Conservation (phyloP, 1,140 invertebrate species). For the Drosophila nebulosa region DNA sequence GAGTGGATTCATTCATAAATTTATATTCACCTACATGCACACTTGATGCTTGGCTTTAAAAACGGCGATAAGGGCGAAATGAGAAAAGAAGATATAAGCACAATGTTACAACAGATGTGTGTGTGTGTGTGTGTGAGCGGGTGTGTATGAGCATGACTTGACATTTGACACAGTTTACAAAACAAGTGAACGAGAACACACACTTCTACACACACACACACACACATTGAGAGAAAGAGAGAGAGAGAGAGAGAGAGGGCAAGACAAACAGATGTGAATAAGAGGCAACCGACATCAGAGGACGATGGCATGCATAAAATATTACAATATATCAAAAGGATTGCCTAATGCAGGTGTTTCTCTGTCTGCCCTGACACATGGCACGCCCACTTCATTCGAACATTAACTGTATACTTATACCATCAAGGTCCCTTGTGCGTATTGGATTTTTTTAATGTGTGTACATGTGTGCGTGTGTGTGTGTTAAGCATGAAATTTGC, state of each 20-base stretch:
- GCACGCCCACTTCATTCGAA: neutral
- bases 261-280: conserved; percentile 1
- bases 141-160: conserved; percentile 35
- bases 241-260: no score
- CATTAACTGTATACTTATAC: neutral
- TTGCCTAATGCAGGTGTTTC: conserved; percentile 50
- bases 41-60: neutral
- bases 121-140: conserved; percentile 7
- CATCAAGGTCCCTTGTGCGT: neutral
- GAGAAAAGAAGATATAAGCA: conserved; percentile 18
- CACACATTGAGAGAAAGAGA: neutral
- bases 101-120: conserved; percentile 43
- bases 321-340: conserved; percentile 70
- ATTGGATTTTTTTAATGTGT: neutral
- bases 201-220: neutral
- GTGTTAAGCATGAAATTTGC: neutral
- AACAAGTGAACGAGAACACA: neutral
- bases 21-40: neutral
- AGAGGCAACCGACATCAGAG: conserved; percentile 3
- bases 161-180: conserved; percentile 45
- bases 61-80: neutral
- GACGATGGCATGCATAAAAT: conserved; percentile 50
- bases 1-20: neutral
- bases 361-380: neutral
- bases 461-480: neutral